These are phyloP conservation scores for Altica lythri DNA, from an alignment of 2,888 invertebrate genomes.

Conservation along the genomic window DNA sequence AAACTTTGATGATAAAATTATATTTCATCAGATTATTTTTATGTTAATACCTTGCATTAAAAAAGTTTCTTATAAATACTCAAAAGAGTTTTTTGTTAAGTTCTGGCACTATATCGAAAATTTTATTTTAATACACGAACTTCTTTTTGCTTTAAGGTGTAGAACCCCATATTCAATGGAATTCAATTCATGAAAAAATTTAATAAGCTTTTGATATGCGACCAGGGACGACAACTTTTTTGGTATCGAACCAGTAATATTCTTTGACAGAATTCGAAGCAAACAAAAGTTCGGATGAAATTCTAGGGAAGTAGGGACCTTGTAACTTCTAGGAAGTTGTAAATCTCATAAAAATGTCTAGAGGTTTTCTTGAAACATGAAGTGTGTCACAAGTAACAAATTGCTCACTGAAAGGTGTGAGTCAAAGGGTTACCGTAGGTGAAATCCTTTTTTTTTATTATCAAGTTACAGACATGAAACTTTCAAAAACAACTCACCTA, in stretches of 20 bases:
- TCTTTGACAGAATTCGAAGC: constrained; percentile 2
- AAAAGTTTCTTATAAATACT: no score
- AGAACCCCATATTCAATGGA: neutral
- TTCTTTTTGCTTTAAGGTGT: neutral
- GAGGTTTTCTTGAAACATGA: constrained; percentile 8
- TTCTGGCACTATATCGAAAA: neutral
- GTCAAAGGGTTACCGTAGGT: neutral
- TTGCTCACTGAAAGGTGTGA: constrained; percentile 1
- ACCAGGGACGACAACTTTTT: neutral
- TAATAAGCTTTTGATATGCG: constrained; percentile 1
- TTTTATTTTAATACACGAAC: neutral
- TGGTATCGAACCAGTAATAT: neutral
- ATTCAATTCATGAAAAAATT: neutral
- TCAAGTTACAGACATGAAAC: neutral
- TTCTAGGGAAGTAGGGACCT: neutral
- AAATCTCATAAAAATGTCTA: constrained; percentile 3
- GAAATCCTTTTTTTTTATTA: neutral
- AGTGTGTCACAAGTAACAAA: constrained; percentile 7
- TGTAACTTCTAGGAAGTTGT: constrained; percentile 1
- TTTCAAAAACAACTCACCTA: constrained; percentile 6
- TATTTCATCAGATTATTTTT: no score
- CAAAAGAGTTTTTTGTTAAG: no score
- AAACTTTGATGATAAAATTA: no score
- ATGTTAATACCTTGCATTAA: no score
- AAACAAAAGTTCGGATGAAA: neutral